Conservation (phyloP, 2,888 invertebrate species). For the Kryphioiulus occultus region DNA sequence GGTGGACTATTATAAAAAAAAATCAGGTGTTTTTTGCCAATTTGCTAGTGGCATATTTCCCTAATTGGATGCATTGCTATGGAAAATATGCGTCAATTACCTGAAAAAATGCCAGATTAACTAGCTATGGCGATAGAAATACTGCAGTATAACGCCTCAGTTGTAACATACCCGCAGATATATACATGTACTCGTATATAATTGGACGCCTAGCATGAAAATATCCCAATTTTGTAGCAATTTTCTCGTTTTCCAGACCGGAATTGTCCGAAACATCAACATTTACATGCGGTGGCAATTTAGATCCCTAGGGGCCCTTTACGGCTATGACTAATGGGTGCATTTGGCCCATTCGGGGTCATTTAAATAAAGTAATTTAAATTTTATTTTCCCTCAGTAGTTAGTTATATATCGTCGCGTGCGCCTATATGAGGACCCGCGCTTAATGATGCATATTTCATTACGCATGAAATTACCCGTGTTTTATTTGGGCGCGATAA, state of each 20-base stretch:
- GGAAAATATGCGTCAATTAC: not conserved
- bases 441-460: not conserved
- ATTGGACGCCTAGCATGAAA: not conserved
- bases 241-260: not conserved
- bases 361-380: not conserved
- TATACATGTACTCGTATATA: not conserved
- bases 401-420: no score
- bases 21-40: not conserved
- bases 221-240: not conserved
- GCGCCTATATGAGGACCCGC: not conserved
- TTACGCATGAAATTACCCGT: not conserved
- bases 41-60: not conserved
- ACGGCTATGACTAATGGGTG: not conserved
- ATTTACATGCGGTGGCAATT: not conserved
- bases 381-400: not conserved
- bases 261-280: not conserved
- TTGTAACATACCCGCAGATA: not conserved
- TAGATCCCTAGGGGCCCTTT: not conserved
- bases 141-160: not conserved
- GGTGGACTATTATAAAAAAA: not conserved
- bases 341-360: not conserved
- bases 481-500: slow-evolving; percentile 6
- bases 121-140: not conserved
- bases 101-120: not conserved
- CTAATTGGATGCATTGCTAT: not conserved